Conservation (phyloP, 2,888 invertebrate genomes). For the Andrena bucephala region DNA sequence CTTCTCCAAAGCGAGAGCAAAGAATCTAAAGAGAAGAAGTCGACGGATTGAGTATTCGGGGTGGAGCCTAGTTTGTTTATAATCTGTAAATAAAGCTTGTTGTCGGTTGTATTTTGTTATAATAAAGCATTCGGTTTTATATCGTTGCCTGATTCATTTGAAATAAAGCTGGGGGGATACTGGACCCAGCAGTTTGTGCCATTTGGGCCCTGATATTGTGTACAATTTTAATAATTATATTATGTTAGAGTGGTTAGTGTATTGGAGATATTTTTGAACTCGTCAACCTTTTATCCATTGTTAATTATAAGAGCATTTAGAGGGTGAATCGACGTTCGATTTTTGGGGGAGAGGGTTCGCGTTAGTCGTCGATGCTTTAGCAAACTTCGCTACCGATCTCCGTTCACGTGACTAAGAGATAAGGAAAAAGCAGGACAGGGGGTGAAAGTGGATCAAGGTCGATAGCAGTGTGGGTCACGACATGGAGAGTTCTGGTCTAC, state of each 20-base stretch:
- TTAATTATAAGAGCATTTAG: no score
- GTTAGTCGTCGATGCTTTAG: neutral
- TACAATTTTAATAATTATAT: no score
- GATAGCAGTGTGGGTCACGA: constrained; percentile 7
- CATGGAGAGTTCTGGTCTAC: neutral
- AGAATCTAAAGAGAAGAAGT: constrained; percentile 29
- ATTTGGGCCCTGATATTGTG: no score
- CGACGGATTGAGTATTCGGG: constrained; percentile 29
- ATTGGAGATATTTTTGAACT: no score
- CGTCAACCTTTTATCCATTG: no score
- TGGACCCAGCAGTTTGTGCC: neutral
- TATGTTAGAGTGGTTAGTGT: no score
- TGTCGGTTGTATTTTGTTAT: constrained; percentile 48
- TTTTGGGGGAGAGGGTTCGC: neutral
- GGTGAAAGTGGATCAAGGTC: constrained; percentile 51
- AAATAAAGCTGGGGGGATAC: neutral
- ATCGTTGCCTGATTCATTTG: neutral
- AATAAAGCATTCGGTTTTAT: constrained; percentile 47
- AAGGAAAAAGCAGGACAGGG: neutral
- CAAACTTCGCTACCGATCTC: constrained; percentile 12
- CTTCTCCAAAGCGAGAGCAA: constrained; percentile 43
- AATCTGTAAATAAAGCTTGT: constrained; percentile 61
- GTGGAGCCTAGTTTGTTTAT: constrained; percentile 20
- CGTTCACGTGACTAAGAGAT: neutral
- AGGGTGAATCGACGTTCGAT: neutral